Evolutionary conservation across 2,888 invertebrate genomes (phyloP).

Genomic region (Amblyjoppa proteus): DNA sequence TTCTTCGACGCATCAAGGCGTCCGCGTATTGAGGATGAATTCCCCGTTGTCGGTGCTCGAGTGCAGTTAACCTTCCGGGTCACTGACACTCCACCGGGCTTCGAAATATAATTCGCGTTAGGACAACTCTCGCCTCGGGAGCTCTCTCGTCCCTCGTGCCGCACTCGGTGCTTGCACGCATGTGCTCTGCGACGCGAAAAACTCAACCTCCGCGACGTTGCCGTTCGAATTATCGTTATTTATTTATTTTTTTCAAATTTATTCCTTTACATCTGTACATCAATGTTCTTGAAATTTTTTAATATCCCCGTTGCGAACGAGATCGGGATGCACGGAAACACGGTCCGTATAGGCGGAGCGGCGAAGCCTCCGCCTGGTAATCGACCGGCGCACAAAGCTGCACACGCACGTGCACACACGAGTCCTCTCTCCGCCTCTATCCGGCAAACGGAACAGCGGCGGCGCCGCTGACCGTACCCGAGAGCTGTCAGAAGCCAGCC

Average conservation of each 20-base stretch:
- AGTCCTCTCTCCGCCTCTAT: conserved; percentile 36
- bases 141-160: conserved; percentile 8
- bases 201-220: too few species aligned
- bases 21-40: not conserved
- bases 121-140: not conserved
- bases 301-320: not conserved
- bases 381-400: conserved; percentile 72
- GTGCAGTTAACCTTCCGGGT: conserved; percentile 13
- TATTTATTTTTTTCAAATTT: too few species aligned
- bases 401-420: conserved; percentile 68
- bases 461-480: conserved; percentile 32
- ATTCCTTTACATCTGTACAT: not conserved
- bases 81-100: conserved; percentile 13
- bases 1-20: not conserved
- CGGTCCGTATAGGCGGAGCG: not conserved
- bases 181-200: too few species aligned
- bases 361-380: conserved; percentile 62
- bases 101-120: not conserved
- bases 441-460: conserved; percentile 33
- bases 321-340: conserved; percentile 4
- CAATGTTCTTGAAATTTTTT: not conserved
- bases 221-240: too few species aligned
- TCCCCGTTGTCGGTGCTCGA: not conserved
- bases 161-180: too few species aligned
- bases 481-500: conserved; percentile 51